These are phyloP conservation scores for Drosophila subsilvestris DNA, from an alignment of 2,888 invertebrate genomes.

Conservation along the genomic window DNA sequence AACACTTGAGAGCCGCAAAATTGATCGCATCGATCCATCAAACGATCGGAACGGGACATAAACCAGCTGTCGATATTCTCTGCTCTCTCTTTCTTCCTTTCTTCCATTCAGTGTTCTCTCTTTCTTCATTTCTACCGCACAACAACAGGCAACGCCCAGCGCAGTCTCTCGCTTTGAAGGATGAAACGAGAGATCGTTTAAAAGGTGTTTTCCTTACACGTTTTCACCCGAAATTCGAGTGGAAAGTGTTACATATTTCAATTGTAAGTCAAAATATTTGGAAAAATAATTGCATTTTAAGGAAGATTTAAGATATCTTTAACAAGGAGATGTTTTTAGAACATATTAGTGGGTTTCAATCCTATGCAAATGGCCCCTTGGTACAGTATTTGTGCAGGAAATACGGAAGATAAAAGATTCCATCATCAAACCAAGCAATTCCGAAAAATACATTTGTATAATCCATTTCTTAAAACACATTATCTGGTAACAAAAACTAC, in stretches of 20 bases:
- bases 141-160: constrained; percentile 24
- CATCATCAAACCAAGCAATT: too few species aligned
- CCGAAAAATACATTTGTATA: too few species aligned
- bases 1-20: not conserved
- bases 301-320: not conserved
- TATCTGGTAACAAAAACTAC: too few species aligned
- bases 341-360: too few species aligned
- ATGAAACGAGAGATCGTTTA: constrained; percentile 23
- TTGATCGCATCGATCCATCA: constrained; percentile 31
- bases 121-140: not conserved
- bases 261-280: constrained; percentile 33
- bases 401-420: too few species aligned
- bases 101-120: not conserved
- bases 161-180: constrained; percentile 1
- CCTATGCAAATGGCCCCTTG: too few species aligned
- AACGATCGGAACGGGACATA: constrained; percentile 41
- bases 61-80: constrained; percentile 30
- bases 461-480: too few species aligned
- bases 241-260: constrained; percentile 2
- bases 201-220: constrained; percentile 14
- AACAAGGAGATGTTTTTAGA: too few species aligned
- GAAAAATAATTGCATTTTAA: not conserved
- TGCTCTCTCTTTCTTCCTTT: too few species aligned
- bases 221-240: not conserved
- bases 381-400: too few species aligned